phyloP scores from a whole-genome alignment of 2,797 vertebrate genomes.

The Holocentrus rufus region DNA sequence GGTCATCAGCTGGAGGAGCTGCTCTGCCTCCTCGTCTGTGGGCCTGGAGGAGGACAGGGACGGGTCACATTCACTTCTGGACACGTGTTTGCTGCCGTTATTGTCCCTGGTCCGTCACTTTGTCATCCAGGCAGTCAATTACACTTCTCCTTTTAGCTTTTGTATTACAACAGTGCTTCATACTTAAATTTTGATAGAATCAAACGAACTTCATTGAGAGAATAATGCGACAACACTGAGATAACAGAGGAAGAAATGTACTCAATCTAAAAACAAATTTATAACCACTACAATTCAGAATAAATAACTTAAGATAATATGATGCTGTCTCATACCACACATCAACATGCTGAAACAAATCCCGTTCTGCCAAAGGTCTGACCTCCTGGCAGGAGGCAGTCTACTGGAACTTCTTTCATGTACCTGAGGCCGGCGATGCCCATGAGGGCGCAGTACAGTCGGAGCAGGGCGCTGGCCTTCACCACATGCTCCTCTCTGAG shows the following conservation, averaged over 20 bases:
- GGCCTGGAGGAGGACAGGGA: slow-evolving; percentile 79
- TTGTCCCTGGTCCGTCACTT: no score
- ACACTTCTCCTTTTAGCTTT: no score
- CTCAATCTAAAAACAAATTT: no score
- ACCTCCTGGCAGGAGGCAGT: neutral
- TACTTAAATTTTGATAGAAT: no score
- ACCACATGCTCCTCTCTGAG: slow-evolving; percentile 97
- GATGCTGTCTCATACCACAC: neutral
- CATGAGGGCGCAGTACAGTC: slow-evolving; percentile 97
- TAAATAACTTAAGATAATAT: neutral
- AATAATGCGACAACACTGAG: no score
- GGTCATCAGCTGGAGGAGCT: slow-evolving; percentile 96
- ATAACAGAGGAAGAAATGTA: no score
- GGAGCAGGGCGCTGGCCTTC: slow-evolving; percentile 94
- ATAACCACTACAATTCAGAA: neutral
- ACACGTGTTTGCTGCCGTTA: neutral
- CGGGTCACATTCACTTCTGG: neutral
- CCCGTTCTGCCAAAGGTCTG: neutral
- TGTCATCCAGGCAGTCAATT: neutral
- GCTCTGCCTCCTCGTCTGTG: slow-evolving; percentile 97
- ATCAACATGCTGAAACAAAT: neutral
- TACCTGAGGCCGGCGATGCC: slow-evolving; percentile 98
- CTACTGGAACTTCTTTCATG: neutral
- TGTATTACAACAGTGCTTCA: no score
- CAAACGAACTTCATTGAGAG: neutral